phyloP scores from a whole-genome alignment of 2,888 invertebrate species.

The Byasa hedistus region DNA sequence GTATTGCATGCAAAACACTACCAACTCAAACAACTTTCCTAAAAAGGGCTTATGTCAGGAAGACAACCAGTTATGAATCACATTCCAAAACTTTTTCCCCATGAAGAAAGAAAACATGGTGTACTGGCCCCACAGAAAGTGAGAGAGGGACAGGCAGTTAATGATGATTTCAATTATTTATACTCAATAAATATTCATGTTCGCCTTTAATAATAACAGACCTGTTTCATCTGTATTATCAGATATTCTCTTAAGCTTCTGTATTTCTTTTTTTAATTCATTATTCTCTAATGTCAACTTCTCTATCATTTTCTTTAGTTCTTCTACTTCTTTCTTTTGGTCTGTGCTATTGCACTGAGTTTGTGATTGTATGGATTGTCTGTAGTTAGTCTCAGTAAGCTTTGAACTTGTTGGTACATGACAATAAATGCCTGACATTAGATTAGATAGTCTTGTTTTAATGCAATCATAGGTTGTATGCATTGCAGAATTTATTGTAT shows the following conservation, averaged over 20 bases:
- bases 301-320: conserved; percentile 48
- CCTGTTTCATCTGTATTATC: conserved; percentile 33
- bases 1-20: no score
- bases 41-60: no score
- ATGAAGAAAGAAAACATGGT: no score
- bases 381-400: conserved; percentile 28
- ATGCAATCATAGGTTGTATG: conserved; percentile 16
- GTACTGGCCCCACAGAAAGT: not conserved
- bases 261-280: conserved; percentile 54
- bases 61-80: no score
- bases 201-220: conserved; percentile 30
- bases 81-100: no score
- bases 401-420: conserved; percentile 37
- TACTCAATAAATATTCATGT: not conserved
- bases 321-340: conserved; percentile 42
- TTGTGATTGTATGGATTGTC: conserved; percentile 3
- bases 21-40: no score
- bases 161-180: not conserved
- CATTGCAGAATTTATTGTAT: conserved; percentile 9
- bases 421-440: not conserved
- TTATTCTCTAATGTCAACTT: conserved; percentile 54
- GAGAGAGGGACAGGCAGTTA: not conserved
- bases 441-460: conserved; percentile 2
- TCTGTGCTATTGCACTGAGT: conserved; percentile 4
- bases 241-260: conserved; percentile 13